Conservation (phyloP, 1,140 invertebrate species). For the Phortica variegata region DNA sequence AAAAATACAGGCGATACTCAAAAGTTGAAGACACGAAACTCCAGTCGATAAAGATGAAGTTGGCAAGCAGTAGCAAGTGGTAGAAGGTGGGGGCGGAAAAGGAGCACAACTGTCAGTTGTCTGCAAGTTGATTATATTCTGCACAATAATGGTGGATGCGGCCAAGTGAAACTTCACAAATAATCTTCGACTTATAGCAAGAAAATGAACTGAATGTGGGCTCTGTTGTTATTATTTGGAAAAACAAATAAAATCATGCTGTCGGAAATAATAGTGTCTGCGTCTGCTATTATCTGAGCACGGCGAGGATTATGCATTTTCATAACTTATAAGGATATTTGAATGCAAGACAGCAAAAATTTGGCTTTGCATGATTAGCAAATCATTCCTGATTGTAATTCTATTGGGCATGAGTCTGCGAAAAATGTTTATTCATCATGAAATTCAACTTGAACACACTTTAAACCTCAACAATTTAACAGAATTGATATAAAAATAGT, state of each 20-base stretch:
- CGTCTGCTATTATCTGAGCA: conserved; percentile 21
- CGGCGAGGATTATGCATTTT: conserved; percentile 38
- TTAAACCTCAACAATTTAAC: too few relatives aligned
- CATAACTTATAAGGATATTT: conserved; percentile 30
- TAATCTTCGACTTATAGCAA: conserved; percentile 22
- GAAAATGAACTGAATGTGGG: conserved; percentile 5
- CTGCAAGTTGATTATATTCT: conserved; percentile 33
- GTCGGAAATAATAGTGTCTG: conserved; percentile 56
- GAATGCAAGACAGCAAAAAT: conserved; percentile 14
- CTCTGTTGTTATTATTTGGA: conserved; percentile 9
- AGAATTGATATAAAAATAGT: too few relatives aligned
- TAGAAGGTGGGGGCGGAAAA: too few relatives aligned
- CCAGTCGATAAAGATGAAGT: too few relatives aligned
- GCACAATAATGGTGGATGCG: conserved; percentile 20
- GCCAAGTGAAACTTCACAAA: conserved; percentile 36
- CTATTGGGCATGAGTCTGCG: too few relatives aligned
- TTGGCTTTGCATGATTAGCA: conserved; percentile 49
- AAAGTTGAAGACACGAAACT: too few relatives aligned
- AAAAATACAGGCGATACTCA: too few relatives aligned
- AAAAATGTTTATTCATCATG: too few relatives aligned
- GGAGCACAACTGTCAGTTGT: too few relatives aligned
- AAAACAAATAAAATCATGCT: conserved; percentile 49
- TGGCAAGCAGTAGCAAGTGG: too few relatives aligned
- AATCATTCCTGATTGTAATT: conserved; percentile 33
- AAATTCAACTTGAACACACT: too few relatives aligned